phyloP scores from a whole-genome alignment of 2,888 invertebrate species.

The Drosophila glabriapex region DNA sequence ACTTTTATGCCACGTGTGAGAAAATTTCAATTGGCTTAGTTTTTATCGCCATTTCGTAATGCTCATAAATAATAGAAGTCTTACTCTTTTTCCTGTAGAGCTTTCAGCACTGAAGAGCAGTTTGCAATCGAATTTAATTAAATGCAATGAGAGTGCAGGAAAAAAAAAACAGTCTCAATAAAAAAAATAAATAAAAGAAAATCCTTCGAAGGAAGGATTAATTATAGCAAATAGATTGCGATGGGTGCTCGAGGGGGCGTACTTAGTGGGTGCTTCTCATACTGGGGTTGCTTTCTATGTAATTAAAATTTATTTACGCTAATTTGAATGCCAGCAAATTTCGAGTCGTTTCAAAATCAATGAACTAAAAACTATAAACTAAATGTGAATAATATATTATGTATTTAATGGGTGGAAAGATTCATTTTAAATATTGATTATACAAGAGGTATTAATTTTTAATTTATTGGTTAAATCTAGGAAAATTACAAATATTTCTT shows the following conservation, averaged over 20 bases:
- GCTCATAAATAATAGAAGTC: conserved; percentile 55
- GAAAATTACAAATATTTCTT: not conserved
- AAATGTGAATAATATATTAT: not conserved
- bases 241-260: not conserved
- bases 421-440: not conserved
- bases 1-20: conserved; percentile 61
- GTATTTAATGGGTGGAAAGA: not conserved
- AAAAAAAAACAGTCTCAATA: conserved; percentile 1
- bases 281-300: conserved; percentile 4
- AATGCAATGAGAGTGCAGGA: conserved; percentile 32
- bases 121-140: conserved; percentile 48
- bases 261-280: not conserved
- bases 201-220: conserved; percentile 27
- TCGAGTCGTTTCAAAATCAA: conserved; percentile 2
- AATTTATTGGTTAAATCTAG: not conserved
- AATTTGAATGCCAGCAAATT: conserved; percentile 19
- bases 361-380: not conserved
- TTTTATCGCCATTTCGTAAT: conserved; percentile 39
- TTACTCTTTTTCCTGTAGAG: not conserved
- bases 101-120: not conserved
- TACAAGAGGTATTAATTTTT: not conserved
- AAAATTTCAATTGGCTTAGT: conserved; percentile 70
- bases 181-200: conserved; percentile 15
- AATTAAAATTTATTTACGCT: conserved; percentile 40
- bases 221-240: conserved; percentile 24